Conservation (phyloP, 2,113 vertebrate species). For the Tragelaphus buxtoni region DNA sequence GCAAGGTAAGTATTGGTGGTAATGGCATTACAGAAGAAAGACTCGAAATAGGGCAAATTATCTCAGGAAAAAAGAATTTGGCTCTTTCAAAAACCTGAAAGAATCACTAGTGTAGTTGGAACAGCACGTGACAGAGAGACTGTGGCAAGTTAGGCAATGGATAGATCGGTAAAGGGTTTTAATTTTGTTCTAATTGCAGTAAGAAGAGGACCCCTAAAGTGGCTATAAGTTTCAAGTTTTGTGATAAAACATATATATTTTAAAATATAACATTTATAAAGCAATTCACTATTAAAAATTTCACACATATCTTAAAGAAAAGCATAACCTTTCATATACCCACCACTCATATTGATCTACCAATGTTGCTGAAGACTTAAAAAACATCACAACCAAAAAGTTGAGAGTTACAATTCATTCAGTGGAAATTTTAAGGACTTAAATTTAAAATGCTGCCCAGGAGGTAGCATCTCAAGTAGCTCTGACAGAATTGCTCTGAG, state of each 20-base stretch:
- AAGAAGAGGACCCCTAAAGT: not conserved
- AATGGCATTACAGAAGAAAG: not conserved
- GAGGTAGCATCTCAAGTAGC: not conserved
- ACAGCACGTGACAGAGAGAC: not conserved
- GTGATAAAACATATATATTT: not conserved
- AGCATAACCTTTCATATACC: not conserved
- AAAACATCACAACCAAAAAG: fast-evolving
- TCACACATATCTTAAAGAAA: not conserved
- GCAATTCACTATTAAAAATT: not conserved
- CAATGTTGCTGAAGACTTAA: not conserved
- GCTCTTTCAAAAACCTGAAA: not conserved
- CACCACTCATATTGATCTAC: not conserved
- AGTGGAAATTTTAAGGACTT: not conserved
- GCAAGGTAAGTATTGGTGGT: not conserved
- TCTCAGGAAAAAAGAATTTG: not conserved
- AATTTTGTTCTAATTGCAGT: not conserved
- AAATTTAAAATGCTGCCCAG: not conserved
- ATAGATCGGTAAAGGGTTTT: not conserved
- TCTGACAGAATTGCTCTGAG: not conserved
- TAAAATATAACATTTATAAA: not conserved
- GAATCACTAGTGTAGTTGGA: not conserved
- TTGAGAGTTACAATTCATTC: not conserved
- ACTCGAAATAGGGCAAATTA: not conserved
- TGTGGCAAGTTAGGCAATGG: not conserved
- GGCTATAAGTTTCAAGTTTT: not conserved